Conservation (phyloP, 2,797 vertebrate species). For the Enteromius radiatus region DNA sequence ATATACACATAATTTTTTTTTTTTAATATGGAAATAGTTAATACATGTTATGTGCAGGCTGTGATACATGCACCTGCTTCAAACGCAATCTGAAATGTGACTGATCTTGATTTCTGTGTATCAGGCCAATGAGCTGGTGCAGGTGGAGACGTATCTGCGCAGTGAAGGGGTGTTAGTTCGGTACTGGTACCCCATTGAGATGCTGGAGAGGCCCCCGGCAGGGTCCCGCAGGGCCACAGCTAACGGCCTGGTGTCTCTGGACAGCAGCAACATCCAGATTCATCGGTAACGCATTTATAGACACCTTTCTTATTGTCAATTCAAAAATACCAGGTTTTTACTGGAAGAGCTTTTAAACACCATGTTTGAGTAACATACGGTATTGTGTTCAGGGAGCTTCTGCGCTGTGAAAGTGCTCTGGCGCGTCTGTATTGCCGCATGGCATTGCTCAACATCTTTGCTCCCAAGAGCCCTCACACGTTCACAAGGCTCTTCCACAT, state of each 20-base stretch:
- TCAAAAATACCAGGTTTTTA: not conserved
- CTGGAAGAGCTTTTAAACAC: not conserved
- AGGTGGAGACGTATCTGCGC: slow-evolving; percentile 95
- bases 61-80: not conserved
- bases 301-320: not conserved
- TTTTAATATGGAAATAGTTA: not conserved
- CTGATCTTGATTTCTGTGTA: slow-evolving; percentile 48
- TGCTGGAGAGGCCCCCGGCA: slow-evolving; percentile 93
- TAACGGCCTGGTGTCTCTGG: slow-evolving; percentile 93
- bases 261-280: slow-evolving; percentile 97
- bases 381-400: slow-evolving; percentile 83
- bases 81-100: not conserved
- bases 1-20: not conserved
- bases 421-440: slow-evolving; percentile 94
- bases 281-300: slow-evolving; percentile 82
- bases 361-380: not conserved
- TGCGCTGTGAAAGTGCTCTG: slow-evolving; percentile 91
- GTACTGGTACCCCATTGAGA: slow-evolving; percentile 99
- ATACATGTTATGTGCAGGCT: not conserved
- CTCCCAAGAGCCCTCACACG: slow-evolving; percentile 93
- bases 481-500: slow-evolving; percentile 98
- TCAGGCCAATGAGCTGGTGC: slow-evolving; percentile 94
- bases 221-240: slow-evolving; percentile 94
- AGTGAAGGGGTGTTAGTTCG: slow-evolving; percentile 97
- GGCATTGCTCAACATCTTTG: slow-evolving; percentile 97